Evolutionary conservation across 2,797 vertebrate species (phyloP).

Genomic region (Sphaeramia orbicularis): DNA sequence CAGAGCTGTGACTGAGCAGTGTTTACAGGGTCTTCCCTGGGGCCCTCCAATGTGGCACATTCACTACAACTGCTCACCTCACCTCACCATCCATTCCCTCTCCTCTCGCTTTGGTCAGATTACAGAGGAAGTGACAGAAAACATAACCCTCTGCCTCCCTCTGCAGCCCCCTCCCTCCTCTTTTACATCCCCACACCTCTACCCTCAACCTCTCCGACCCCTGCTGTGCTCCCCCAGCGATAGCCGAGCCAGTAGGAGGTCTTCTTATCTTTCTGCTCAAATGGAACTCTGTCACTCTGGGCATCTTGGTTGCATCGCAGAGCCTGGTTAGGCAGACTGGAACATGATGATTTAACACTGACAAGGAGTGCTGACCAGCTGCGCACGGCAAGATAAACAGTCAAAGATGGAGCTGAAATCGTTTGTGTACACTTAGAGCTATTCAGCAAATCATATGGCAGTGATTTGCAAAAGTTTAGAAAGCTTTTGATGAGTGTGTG

Average conservation of each 20-base stretch:
- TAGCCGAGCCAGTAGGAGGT: constrained; percentile 24
- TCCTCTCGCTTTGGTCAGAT: constrained; percentile 53
- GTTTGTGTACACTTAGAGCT: not conserved
- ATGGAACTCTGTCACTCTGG: constrained; percentile 24
- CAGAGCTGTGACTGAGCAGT: constrained; percentile 72
- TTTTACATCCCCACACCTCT: constrained; percentile 17
- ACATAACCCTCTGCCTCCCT: not conserved
- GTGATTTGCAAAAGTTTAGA: constrained; percentile 26
- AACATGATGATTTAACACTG: constrained; percentile 53
- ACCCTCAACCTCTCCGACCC: constrained; percentile 18
- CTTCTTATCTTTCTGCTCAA: constrained; percentile 58
- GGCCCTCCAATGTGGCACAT: constrained; percentile 63
- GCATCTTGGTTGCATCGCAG: constrained; percentile 27
- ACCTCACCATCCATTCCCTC: constrained; percentile 34
- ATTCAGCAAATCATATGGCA: constrained; percentile 21
- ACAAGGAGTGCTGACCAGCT: constrained; percentile 14
- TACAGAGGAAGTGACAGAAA: constrained; percentile 55
- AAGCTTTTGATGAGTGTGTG: not conserved
- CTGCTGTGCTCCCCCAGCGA: constrained; percentile 35
- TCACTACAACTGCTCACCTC: constrained; percentile 64
- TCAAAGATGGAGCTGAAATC: not conserved
- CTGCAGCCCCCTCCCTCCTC: not conserved
- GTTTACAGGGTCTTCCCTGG: constrained; percentile 72
- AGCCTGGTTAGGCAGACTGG: constrained; percentile 16
- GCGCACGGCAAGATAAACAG: constrained; percentile 10